Percentiles rank a stretch among this genome's conserved stretches.
Conservation (phyloP, 2,888 invertebrate species). For the Dicyrtomina minuta region DNA sequence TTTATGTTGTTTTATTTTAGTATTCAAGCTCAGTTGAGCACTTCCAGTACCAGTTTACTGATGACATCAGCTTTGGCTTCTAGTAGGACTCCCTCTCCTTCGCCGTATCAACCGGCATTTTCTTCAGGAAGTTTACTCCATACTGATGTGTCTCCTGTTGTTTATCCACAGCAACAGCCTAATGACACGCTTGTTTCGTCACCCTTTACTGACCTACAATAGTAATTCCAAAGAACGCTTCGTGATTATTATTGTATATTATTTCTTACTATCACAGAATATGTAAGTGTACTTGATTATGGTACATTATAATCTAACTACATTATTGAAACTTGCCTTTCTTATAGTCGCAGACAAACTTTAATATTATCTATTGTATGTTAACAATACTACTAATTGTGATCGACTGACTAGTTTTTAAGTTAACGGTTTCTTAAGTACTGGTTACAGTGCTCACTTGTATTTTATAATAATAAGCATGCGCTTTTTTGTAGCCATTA, state of each 20-base stretch:
- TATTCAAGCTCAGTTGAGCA: constrained; percentile 46
- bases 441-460: no score
- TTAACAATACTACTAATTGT: no score
- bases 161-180: neutral
- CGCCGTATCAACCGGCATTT: constrained; percentile 9
- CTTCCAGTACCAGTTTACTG: constrained; percentile 46
- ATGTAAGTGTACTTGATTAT: neutral
- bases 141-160: constrained; percentile 24
- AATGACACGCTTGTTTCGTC: constrained; percentile 17
- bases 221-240: neutral
- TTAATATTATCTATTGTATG: no score
- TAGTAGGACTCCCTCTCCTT: constrained; percentile 30
- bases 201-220: neutral
- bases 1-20: constrained; percentile 29
- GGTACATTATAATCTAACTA: no score
- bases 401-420: no score
- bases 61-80: constrained; percentile 39
- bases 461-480: no score
- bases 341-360: no score
- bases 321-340: no score
- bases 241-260: neutral
- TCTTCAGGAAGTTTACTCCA: neutral
- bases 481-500: no score
- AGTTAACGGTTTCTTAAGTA: no score
- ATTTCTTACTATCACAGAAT: neutral